phyloP scores from a whole-genome alignment of 1,140 invertebrate genomes.

The Rhyzopertha dominica region DNA sequence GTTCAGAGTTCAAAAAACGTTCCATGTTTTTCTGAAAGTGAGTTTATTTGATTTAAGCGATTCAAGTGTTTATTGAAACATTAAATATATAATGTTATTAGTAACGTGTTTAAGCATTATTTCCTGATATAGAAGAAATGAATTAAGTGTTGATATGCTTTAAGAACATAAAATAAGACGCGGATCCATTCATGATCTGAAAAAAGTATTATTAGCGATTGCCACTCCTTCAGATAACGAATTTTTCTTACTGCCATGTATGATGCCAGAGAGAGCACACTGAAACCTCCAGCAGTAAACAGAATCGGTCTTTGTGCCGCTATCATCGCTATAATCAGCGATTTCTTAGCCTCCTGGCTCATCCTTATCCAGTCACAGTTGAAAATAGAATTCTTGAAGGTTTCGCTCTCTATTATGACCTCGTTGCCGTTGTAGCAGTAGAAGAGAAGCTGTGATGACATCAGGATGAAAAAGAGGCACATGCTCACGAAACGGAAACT shows the following conservation, averaged over 20 bases:
- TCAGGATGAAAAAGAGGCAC: conserved; percentile 13
- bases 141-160: conserved; percentile 14
- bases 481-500: conserved; percentile 18
- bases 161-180: conserved; percentile 18
- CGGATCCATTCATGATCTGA: conserved; percentile 15
- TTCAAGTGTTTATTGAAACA: too few relatives aligned
- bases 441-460: conserved; percentile 20
- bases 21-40: too few relatives aligned
- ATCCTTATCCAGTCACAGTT: conserved; percentile 26
- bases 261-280: conserved; percentile 46
- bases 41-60: too few relatives aligned
- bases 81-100: too few relatives aligned
- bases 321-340: conserved; percentile 47
- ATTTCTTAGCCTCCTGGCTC: conserved; percentile 37
- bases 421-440: conserved; percentile 24
- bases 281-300: conserved; percentile 49
- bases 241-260: conserved; percentile 45
- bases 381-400: conserved; percentile 20
- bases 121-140: too few relatives aligned
- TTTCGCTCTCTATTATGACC: conserved; percentile 25
- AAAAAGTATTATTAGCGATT: conserved; percentile 6
- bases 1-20: too few relatives aligned
- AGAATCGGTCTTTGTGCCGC: conserved; percentile 43
- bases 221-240: background rate
- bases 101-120: too few relatives aligned